Conservation (phyloP, 2,888 invertebrate genomes). For the Galerucella nymphaeae region DNA sequence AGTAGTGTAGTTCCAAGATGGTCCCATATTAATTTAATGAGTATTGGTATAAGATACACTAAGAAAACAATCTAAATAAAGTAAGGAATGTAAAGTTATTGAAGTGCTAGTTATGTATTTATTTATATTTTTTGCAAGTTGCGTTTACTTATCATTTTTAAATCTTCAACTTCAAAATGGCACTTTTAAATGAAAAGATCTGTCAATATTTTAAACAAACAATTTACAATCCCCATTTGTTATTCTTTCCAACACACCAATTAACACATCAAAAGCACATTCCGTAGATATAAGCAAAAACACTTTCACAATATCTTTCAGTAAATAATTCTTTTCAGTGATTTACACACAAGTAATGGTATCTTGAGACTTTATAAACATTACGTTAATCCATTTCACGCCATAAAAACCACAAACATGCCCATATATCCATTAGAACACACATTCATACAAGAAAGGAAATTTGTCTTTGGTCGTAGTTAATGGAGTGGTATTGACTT, state of each 20-base stretch:
- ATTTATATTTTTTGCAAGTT: too few species aligned
- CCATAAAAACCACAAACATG: constrained; percentile 19
- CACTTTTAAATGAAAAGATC: neutral
- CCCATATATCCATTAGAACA: constrained; percentile 32
- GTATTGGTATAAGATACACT: too few species aligned
- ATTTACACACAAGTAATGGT: constrained; percentile 17
- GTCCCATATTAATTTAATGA: too few species aligned
- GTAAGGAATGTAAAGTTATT: too few species aligned
- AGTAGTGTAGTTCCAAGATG: too few species aligned
- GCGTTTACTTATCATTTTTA: too few species aligned
- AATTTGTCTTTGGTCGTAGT: constrained; percentile 31
- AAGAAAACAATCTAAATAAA: too few species aligned
- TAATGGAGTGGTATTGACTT: constrained; percentile 35
- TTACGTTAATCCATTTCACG: constrained; percentile 26
- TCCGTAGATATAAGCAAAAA: constrained; percentile 8
- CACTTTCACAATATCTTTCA: constrained; percentile 6
- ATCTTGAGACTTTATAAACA: constrained; percentile 17
- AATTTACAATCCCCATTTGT: neutral
- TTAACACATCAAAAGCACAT: constrained; percentile 3
- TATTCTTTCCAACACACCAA: neutral
- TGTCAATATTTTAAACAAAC: neutral
- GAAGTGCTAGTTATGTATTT: too few species aligned
- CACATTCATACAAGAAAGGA: constrained; percentile 30
- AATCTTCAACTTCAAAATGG: neutral
- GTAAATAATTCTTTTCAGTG: constrained; percentile 6